Base-by-base conservation (phyloP, 2,888 invertebrate species). In the Hofmannophila pseudospretella region DNA sequence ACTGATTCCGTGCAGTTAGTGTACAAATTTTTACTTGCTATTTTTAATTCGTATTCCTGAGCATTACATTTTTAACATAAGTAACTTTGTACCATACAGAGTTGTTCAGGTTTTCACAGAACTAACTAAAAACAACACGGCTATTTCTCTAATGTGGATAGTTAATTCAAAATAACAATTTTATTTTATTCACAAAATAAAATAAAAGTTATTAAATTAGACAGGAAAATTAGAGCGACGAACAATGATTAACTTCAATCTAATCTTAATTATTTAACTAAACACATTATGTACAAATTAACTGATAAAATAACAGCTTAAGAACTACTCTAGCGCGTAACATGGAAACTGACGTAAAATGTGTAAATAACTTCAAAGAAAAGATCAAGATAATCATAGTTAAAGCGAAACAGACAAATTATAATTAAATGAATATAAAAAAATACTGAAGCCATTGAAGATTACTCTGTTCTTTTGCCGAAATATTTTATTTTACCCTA, bases 361-460 rank as follows among this genome's bases (percentile, higher is more conserved):
- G 23, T 32, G 14, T 32, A 23, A 41, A 42, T 41, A 41, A 41
- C 36, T 48, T 45, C 49, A 62, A 81, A 79, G 81, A 82, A 68
- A 74, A 80, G 82, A 84, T 82, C 79, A 81, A 84, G 79, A 75
- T 71, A 79, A 84, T 81, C 82, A 84, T 82, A 79, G 78, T 70
- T 22, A 23, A 33, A 38, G 30, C 34, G 27, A 12, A 34, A 10
- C 19, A 28, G n/a, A 28, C 28, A 31, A 16, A 20, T 13, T 36
- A 14, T 19, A 30, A 32, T 13, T 27, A 16, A 28, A 32, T 28
- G 7, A n/a, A n/a, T n/a, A 19, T 27, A 9, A 22, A 36, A 22
- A 11, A 32, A 28, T 19, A 34, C 28, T 22, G 12, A 13, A 16
- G 34, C 23, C 33, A 23, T 25, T 27, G 3, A 16, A 32, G 8